Evolutionary conservation across 2,888 invertebrate genomes (phyloP).

Genomic region (Dioctria rufipes): DNA sequence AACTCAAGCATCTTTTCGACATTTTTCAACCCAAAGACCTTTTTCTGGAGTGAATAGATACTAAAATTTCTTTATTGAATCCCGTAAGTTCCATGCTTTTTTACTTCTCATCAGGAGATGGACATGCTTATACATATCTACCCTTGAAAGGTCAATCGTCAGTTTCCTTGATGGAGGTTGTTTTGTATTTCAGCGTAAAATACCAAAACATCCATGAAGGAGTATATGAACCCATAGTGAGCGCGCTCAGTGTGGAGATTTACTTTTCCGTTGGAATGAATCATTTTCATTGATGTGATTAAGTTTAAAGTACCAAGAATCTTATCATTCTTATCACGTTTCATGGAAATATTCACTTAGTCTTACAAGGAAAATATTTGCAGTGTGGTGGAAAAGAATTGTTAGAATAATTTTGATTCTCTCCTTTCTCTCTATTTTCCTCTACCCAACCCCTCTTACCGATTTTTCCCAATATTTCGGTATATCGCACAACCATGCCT

Average conservation of each 20-base stretch:
- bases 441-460: too few relatives aligned
- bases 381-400: not conserved
- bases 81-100: conserved; percentile 10
- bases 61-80: conserved; percentile 21
- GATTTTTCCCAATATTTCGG: too few relatives aligned
- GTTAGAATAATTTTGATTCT: too few relatives aligned
- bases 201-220: not conserved
- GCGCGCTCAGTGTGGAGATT: conserved; percentile 2
- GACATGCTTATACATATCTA: conserved; percentile 9
- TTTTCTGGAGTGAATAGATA: not conserved
- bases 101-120: conserved; percentile 25
- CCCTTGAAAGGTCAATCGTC: conserved; percentile 42
- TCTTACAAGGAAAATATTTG: not conserved
- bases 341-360: conserved; percentile 29
- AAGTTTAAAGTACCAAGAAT: conserved; percentile 36
- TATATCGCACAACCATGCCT: too few relatives aligned
- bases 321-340: conserved; percentile 44
- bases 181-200: conserved; percentile 8
- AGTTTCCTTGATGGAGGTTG: conserved; percentile 19
- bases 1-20: not conserved
- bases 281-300: conserved; percentile 49
- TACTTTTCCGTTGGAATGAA: conserved; percentile 12
- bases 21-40: not conserved
- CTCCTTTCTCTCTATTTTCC: too few relatives aligned
- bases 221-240: not conserved